Conservation (phyloP, 2,113 vertebrate genomes). For the Clarias gariepinus region DNA sequence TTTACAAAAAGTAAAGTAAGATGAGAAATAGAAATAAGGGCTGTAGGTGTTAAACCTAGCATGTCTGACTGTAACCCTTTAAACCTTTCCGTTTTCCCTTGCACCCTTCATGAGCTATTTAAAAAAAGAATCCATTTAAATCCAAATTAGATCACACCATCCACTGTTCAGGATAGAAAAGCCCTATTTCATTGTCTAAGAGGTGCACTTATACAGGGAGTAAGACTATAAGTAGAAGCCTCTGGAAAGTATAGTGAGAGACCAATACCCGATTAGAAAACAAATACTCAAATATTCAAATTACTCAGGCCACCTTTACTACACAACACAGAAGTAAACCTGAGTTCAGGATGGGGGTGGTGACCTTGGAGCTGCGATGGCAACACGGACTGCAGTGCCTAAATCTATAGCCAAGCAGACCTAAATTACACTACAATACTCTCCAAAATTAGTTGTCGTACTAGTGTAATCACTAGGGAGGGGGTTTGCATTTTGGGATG, state of each 20-base stretch:
- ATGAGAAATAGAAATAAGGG: not conserved
- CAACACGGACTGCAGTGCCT: not conserved
- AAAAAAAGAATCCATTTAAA: not conserved
- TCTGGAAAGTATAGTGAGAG: not conserved
- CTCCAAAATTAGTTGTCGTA: not conserved
- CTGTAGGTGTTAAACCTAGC: not conserved
- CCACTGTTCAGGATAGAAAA: not conserved
- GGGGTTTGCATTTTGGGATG: not conserved
- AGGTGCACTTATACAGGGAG: not conserved
- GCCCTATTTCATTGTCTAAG: not conserved
- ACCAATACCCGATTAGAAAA: not conserved
- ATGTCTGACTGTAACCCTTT: not conserved
- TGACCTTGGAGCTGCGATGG: not conserved
- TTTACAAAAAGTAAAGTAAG: not conserved
- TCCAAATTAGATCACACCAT: not conserved
- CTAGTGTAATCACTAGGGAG: not conserved
- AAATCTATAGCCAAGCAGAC: not conserved
- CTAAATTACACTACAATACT: not conserved
- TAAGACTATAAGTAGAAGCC: not conserved
- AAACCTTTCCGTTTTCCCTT: not conserved
- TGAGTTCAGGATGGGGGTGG: not conserved
- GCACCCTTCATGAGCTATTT: not conserved
- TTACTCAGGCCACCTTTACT: not conserved
- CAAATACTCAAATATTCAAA: not conserved
- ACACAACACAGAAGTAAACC: not conserved